Base-by-base conservation (phyloP, 1,140 invertebrate species). In the Drosophila hydei region DNA sequence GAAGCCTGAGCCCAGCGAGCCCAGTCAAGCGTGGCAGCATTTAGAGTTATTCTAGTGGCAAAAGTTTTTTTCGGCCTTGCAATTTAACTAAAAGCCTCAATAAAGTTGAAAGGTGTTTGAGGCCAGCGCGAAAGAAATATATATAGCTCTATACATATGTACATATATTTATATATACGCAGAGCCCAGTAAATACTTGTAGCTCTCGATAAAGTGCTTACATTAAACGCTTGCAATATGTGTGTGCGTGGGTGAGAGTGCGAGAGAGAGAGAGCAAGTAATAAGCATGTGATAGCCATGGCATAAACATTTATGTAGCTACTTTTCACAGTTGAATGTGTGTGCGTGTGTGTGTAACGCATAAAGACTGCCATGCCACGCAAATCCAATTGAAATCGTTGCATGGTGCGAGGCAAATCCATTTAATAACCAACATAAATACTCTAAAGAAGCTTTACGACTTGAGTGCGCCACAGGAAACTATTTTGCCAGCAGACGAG, bases 341-440 rank as follows among this genome's bases (percentile, higher is more conserved):
- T 21, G 14, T 11, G 33, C 5, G 38, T 30, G 56, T 33, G 21
- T 54, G 52, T 59, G 70, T 19, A 42, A 12, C 42, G 48, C 30
- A 67, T 64, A 68, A 63, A 71, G 71, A 58, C 70, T 71, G 72
- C 68, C 77, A 75, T 33, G 63, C 56, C 59, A 69, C 62, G 63
- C 62, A 87, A 87, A 88, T 88, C 75, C 81, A 87, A 87, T 88
- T 88, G 81, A 78, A 87, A 87, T 78, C 83, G 67, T 72, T 75
- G 65, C 72, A 65, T 81, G 73, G 56, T 62, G 77, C 51, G 71
- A 78, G 60, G 54, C 21, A 78, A 88, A 87, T 87, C 81, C 83
- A 87, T 88, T 87, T 87, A 87, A 87, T 87, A 87, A 88, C 83
- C 81, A 67, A 83, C 81, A 87, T 87, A 87, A 87, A 87, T 87